Conservation (phyloP, 92 coral and sea anemone genomes). For the Epizoanthus ramosus region DNA sequence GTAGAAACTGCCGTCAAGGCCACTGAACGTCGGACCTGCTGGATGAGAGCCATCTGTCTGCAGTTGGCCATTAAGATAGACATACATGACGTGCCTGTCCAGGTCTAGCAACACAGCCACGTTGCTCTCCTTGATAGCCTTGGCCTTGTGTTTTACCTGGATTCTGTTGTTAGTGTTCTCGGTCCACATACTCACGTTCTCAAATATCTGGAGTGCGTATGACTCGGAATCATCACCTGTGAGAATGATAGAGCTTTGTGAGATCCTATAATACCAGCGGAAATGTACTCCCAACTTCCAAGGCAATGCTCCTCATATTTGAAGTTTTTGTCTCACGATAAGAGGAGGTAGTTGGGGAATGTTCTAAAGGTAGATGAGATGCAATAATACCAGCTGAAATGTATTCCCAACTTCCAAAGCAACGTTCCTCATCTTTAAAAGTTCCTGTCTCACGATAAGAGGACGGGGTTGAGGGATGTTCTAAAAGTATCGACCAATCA, state of each 20-base stretch:
- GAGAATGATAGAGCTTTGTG: not conserved
- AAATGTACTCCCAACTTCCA: not conserved
- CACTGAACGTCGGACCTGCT: conserved; percentile 79
- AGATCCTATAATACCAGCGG: not conserved
- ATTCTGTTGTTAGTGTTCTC: conserved; percentile 69
- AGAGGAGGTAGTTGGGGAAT: too few species aligned
- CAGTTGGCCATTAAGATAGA: conserved; percentile 82
- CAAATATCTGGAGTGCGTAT: conserved; percentile 77
- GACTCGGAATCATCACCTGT: conserved; percentile 75
- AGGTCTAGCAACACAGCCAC: conserved; percentile 77
- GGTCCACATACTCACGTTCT: conserved; percentile 71
- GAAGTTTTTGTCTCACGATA: too few species aligned
- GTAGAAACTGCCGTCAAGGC: conserved; percentile 65
- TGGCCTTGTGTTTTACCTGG: conserved; percentile 71
- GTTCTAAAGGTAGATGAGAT: not conserved
- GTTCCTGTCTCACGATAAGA: too few species aligned
- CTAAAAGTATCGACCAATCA: too few species aligned
- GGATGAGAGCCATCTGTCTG: conserved; percentile 82
- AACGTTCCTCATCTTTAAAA: not conserved
- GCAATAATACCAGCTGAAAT: not conserved
- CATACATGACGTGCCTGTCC: conserved; percentile 63
- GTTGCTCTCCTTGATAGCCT: conserved; percentile 80
- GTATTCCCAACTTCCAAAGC: not conserved
- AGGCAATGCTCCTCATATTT: not conserved
- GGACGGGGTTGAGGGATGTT: too few species aligned